Base-by-base conservation (phyloP, 2,888 invertebrate species). In the Carpatolechia fugitivella region DNA sequence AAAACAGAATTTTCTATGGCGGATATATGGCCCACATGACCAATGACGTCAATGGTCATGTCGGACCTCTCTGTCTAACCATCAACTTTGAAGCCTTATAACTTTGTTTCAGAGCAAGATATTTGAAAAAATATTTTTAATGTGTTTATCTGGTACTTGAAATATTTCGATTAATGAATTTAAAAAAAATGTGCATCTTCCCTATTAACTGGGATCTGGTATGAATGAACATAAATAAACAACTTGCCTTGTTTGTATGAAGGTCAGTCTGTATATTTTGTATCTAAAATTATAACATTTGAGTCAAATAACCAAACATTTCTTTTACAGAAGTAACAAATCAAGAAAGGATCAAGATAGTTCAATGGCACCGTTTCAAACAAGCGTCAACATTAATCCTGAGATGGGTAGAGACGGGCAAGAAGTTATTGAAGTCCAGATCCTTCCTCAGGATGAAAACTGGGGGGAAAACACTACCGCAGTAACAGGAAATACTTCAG, bases 391-490 rank as follows among this genome's bases (percentile, higher is more conserved):
- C 63, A 92, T 96, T 58, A 95, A 93, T 69, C 94, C 94, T 16
- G 96, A 96, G 62, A 95, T 94, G 64, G 91, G 91, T 1, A 85
- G 94, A 54, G 94, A 96, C 60, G 96, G 96, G 0, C 97, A 97
- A 76, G 97, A 98, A 85, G 95, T 97, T 10, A 98, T 98, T 49
- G 98, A 98, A 89, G 98, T 98, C 35, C 98, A 98, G 89, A 98
- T 98, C 64, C 86, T 98, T 56, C 98, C 98, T 0, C 96, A 98
- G 87, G 99, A 99, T 85, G 99, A 99, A 74, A 98, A 98, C 81
- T 99, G 99, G 99, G 98, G 97, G n/a, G 99, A 99, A 82, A 98
- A 97, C 72, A 98, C 98, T 0, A 99, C 99, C 0, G 98, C 98
- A 0, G 95, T 99, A 31, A 99, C 99, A 0, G 98, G 98, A 8